Conservation (phyloP, 1,140 invertebrate genomes). For the Melipona quadrifasciata region DNA sequence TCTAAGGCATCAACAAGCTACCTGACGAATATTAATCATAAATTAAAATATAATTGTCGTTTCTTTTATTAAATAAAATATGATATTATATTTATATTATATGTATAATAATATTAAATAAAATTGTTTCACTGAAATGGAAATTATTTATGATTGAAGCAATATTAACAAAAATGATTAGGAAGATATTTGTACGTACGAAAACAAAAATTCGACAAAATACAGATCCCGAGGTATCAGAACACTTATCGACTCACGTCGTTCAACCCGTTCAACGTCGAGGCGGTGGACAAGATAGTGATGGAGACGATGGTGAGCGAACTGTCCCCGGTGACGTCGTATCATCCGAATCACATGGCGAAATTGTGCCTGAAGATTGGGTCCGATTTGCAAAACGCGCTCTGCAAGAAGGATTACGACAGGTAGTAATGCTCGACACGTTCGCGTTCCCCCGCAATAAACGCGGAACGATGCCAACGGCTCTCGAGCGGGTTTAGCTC, state of each 20-base stretch:
- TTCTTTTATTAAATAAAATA: too few relatives aligned
- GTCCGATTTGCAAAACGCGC: conserved; percentile 51
- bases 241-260: conserved; percentile 65
- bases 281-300: conserved; percentile 53
- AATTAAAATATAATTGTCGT: too few relatives aligned
- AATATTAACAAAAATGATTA: too few relatives aligned
- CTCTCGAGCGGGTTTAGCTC: background rate
- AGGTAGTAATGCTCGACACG: conserved; percentile 54
- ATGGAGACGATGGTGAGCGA: conserved; percentile 47
- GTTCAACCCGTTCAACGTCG: conserved; percentile 43
- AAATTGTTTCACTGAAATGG: too few relatives aligned
- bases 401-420: conserved; percentile 63
- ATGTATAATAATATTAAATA: too few relatives aligned
- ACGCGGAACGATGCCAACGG: background rate
- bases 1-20: too few relatives aligned
- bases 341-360: conserved; percentile 39
- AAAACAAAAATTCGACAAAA: too few relatives aligned
- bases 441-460: background rate
- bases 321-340: conserved; percentile 45
- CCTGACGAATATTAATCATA: too few relatives aligned
- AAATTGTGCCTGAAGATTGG: conserved; percentile 60
- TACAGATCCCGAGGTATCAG: conserved; percentile 62
- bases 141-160: too few relatives aligned
- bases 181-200: too few relatives aligned
- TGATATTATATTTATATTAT: too few relatives aligned